Evolutionary conservation across 2,888 invertebrate species (phyloP), one percentile per base, ranked within the genome.

Genomic region (Zhuqinia jingwanae): DNA sequence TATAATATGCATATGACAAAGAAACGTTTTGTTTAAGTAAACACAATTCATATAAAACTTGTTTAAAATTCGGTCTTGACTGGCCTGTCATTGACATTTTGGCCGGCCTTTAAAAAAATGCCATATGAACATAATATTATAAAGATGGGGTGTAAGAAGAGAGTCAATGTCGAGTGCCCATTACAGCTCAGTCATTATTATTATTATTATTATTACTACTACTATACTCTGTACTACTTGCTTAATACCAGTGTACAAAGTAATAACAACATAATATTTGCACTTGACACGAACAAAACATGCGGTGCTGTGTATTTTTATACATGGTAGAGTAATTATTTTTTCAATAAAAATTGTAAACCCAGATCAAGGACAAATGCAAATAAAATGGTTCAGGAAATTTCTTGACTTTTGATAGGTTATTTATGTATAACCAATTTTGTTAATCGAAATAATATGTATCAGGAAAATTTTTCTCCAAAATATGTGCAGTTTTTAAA

Each of bases 51-150:
- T n/a, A n/a, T n/a, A n/a, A n/a, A n/a, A n/a, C n/a, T n/a, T n/a
- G n/a, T n/a, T n/a, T 8, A 50, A 73, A 47, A 73, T 73, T 11
- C 25, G 47, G 50, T 73, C 50, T 36, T 76, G 20, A 15, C 58
- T 73, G 27, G 15, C 80, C 90, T 89, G 90, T 89, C 90, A 90
- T 90, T 90, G 90, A 90, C 89, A 90, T 89, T 89, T 89, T 89
- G 85, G 86, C 87, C 88, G 89, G 84, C 89, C 90, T 89, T 90
- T 86, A 73, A 75, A 73, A 65, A 63, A 45, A 36, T n/a, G 17
- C n/a, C 15, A 22, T 68, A 20, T 17, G 50, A 30, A 30, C 65
- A 50, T 17, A 68, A 68, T n/a, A 20, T 2, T 8, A 42, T 8
- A 42, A 45, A 22, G 5, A 25, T 36, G 53, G 56, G 60, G 47